Evolutionary conservation across 2,797 vertebrate species (phyloP), one percentile per base, ranked within the genome.

Genomic region (Ctenopoma kingsleyae): DNA sequence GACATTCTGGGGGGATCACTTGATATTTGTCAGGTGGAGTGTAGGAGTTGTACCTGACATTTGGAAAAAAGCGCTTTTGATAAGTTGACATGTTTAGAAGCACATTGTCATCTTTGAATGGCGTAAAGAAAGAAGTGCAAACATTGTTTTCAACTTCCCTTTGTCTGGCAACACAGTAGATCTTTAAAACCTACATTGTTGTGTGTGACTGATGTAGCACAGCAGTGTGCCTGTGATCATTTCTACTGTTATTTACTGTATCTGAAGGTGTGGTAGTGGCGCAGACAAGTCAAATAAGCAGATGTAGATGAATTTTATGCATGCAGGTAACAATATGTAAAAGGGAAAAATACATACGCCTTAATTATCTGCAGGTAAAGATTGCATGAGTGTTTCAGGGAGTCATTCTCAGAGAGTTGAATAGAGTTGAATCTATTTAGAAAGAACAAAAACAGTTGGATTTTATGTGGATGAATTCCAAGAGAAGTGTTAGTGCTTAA

Each of bases 271-370:
- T 77, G 50, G 76, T 17, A 46, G 70, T 63, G 74, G 76, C 80
- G 65, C 72, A 62, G 70, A 65, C 13, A 43, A 68, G 71, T 82
- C 60, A 9, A 72, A 67, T 74, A 55, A 72, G 77, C 76, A 75
- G 67, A 72, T 57, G 35, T 59, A 66, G 71, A 81, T 41, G 67
- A 84, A 70, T 82, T 81, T 81, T 61, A 82, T 87, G 83, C 81
- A 88, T 86, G 89, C 65, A 64, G 86, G 78, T 88, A 67, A 80
- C 62, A 59, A 70, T 84, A 83, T 84, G 74, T 78, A 78, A 86
- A 92, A 90, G 80, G 89, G 79, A 87, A 90, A 82, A 71, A 65
- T 22, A 77, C 0, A 4, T 55, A 77, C 73, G 78, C 87, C 85
- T 89, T 86, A 78, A 82, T 61, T 67, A 82, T 83, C 78, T 86